phyloP scores from a whole-genome alignment of 2,888 invertebrate species.

The Dolichomitus sp. region DNA sequence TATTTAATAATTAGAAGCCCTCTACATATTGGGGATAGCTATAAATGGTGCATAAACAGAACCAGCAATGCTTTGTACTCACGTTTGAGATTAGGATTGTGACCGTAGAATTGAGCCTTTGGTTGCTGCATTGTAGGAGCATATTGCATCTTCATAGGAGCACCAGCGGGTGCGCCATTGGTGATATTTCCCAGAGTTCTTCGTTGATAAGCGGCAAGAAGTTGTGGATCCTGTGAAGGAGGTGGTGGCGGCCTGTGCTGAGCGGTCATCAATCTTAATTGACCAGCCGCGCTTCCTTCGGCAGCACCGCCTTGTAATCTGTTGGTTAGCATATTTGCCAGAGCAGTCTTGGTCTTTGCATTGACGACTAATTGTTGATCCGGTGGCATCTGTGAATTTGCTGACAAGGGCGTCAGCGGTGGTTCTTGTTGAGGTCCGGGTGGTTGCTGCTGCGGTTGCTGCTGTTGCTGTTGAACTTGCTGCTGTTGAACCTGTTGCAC shows the following conservation, averaged over 20 bases:
- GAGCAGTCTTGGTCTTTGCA: slow-evolving; percentile 97
- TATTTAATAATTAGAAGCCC: too few species aligned
- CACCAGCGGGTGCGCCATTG: slow-evolving; percentile 85
- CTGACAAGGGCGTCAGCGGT: slow-evolving; percentile 77
- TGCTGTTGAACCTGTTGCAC: slow-evolving; percentile 88
- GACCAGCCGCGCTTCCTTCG: slow-evolving; percentile 87
- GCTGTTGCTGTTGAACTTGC: slow-evolving; percentile 89
- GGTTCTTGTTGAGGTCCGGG: slow-evolving; percentile 82
- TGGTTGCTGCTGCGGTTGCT: slow-evolving; percentile 89
- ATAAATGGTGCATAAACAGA: neutral
- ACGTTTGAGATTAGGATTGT: slow-evolving; percentile 96
- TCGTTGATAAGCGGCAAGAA: slow-evolving; percentile 83
- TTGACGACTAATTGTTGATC: slow-evolving; percentile 91
- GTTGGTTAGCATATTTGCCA: slow-evolving; percentile 97
- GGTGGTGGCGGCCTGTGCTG: slow-evolving; percentile 90
- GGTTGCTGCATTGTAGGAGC: slow-evolving; percentile 85
- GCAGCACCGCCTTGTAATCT: slow-evolving; percentile 89
- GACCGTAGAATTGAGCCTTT: slow-evolving; percentile 95
- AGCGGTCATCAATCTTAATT: slow-evolving; percentile 92
- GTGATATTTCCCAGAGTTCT: slow-evolving; percentile 88
- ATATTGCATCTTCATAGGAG: slow-evolving; percentile 84
- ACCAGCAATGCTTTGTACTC: slow-evolving; percentile 69
- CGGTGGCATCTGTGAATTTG: slow-evolving; percentile 81
- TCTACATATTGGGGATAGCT: neutral
- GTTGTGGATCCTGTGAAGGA: slow-evolving; percentile 85